Percentiles rank a stretch among this genome's conserved stretches.
Conservation (phyloP, 2,888 invertebrate species). For the Digitonthophagus gazella region DNA sequence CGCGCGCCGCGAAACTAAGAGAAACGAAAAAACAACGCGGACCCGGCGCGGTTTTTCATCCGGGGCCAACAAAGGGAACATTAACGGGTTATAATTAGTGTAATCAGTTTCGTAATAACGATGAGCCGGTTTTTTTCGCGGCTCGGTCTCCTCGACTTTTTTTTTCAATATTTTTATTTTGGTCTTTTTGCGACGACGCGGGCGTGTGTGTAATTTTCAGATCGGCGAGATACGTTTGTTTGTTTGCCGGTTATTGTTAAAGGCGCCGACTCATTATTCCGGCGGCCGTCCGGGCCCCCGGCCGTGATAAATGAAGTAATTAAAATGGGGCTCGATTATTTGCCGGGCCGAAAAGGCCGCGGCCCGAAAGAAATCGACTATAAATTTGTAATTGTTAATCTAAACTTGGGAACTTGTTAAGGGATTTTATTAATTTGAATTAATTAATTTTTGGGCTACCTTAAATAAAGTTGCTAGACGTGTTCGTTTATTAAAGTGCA, state of each 20-base stretch:
- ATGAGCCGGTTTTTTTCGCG: background rate
- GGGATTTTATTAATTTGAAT: background rate
- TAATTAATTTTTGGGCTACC: background rate
- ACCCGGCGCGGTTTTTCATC: background rate
- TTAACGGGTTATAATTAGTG: slow-evolving; percentile 12
- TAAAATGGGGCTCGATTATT: slow-evolving; percentile 3
- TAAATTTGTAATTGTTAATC: background rate
- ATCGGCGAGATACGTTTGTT: slow-evolving; percentile 14
- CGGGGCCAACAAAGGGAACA: background rate
- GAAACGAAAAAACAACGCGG: background rate
- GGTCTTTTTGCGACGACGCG: slow-evolving; percentile 1
- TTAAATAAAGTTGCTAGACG: too few species aligned
- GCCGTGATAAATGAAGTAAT: slow-evolving; percentile 14
- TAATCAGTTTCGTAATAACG: slow-evolving; percentile 14
- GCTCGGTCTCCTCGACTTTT: background rate
- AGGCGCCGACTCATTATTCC: background rate
- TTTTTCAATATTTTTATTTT: background rate
- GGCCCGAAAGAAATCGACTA: background rate
- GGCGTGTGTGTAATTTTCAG: background rate
- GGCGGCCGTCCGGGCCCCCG: background rate
- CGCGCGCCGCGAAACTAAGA: background rate
- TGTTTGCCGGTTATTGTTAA: slow-evolving; percentile 8
- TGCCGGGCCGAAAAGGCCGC: background rate
- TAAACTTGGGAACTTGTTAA: background rate
- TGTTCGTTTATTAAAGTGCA: too few species aligned